Conservation (phyloP, 2,888 invertebrate species). For the Conops quadrifasciatus region DNA sequence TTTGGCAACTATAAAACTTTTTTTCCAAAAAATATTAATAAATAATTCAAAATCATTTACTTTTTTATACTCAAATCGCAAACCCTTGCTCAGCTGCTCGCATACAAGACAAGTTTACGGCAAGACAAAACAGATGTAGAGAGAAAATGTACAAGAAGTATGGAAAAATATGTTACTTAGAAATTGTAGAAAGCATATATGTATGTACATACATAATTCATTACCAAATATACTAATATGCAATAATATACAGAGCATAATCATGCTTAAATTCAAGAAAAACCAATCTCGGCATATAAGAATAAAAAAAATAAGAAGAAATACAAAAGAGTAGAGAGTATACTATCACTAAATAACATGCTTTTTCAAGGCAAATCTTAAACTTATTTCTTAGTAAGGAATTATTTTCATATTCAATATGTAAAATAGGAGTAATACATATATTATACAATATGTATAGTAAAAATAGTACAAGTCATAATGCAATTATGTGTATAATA, state of each 20-base stretch:
- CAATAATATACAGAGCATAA: neutral
- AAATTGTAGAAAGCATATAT: slow-evolving; percentile 11
- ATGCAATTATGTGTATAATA: no score
- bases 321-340: neutral
- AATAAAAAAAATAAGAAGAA: slow-evolving; percentile 1
- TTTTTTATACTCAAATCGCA: slow-evolving; percentile 64
- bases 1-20: neutral
- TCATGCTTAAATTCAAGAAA: slow-evolving; percentile 12
- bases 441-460: no score
- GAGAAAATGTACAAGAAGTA: slow-evolving; percentile 24
- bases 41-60: slow-evolving; percentile 51
- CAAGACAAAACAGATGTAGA: slow-evolving; percentile 35
- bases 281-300: neutral
- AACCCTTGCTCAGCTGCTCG: slow-evolving; percentile 61
- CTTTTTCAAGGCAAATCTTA: no score
- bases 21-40: slow-evolving; percentile 26
- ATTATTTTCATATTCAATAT: no score
- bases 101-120: slow-evolving; percentile 39
- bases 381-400: no score
- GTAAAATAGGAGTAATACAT: no score
- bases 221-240: slow-evolving; percentile 45
- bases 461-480: no score
- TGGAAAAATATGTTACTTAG: slow-evolving; percentile 6
- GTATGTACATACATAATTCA: slow-evolving; percentile 27
- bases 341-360: no score